phyloP scores from a whole-genome alignment of 2,113 vertebrate genomes.

The Phoxinus phoxinus region DNA sequence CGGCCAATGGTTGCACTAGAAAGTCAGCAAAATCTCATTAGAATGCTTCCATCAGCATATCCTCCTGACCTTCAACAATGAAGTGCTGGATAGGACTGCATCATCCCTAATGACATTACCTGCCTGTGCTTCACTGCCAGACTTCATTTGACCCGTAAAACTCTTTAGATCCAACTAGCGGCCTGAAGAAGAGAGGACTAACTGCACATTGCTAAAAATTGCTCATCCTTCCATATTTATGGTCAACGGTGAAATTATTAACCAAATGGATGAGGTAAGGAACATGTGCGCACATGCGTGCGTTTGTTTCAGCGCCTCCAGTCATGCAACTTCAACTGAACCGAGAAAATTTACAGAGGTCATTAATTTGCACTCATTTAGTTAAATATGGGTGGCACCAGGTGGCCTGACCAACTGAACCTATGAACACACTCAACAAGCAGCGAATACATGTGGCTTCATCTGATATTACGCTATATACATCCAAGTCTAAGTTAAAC shows the following conservation, averaged over 20 bases:
- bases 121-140: slow-evolving; percentile 16
- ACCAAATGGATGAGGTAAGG: slow-evolving; percentile 21
- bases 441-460: neutral
- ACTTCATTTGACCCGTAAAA: slow-evolving; percentile 1
- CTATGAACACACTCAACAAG: neutral
- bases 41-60: neutral
- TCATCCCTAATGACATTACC: slow-evolving; percentile 17
- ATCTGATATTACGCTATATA: neutral
- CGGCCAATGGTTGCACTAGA: neutral
- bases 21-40: neutral
- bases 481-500: neutral
- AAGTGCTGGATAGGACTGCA: neutral
- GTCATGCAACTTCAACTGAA: neutral
- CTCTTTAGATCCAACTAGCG: neutral
- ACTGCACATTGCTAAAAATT: neutral
- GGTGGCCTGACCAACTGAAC: neutral
- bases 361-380: neutral
- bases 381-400: neutral
- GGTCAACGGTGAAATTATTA: slow-evolving; percentile 1
- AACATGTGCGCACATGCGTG: neutral
- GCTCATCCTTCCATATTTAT: neutral
- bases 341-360: neutral
- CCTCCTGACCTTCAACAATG: slow-evolving; percentile 2
- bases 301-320: neutral
- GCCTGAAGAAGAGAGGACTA: neutral